These are phyloP conservation scores for Naja naja DNA, from an alignment of 2,113 vertebrate genomes.

Conservation along the genomic window DNA sequence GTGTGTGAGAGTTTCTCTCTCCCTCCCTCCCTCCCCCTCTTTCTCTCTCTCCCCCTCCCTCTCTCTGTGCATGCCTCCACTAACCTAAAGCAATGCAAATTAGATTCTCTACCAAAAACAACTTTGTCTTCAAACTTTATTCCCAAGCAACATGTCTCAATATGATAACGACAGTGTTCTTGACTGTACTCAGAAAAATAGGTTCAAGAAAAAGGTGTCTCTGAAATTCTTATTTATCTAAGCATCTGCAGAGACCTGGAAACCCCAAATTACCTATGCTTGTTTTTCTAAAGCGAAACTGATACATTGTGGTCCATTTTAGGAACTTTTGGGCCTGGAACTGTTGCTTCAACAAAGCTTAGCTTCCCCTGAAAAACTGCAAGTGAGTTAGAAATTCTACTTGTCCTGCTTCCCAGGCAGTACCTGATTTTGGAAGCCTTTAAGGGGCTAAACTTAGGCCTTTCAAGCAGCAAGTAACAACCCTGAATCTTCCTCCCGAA, in stretches of 20 bases:
- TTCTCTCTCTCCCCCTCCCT: too few relatives aligned
- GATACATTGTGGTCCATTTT: neutral
- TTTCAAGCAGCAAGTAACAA: neutral
- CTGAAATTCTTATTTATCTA: neutral
- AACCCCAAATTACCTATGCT: neutral
- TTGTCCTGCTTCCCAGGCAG: neutral
- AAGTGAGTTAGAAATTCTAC: neutral
- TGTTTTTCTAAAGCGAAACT: neutral
- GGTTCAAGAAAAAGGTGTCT: neutral
- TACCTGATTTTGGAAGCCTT: neutral
- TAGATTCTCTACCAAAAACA: constrained; percentile 60
- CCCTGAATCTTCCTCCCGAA: neutral
- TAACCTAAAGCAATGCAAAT: constrained; percentile 59
- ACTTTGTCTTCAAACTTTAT: constrained; percentile 14
- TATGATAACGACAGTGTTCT: constrained; percentile 45
- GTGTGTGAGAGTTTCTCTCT: neutral
- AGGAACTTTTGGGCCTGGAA: neutral
- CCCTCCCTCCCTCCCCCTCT: too few relatives aligned
- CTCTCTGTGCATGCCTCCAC: constrained; percentile 23
- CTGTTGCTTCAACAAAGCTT: neutral
- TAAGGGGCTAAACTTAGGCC: neutral
- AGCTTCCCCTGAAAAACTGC: neutral
- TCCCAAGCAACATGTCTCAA: constrained; percentile 63
- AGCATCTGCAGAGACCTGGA: neutral
- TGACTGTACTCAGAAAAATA: neutral